These are phyloP conservation scores for Alectoris magna DNA, from an alignment of 2,797 vertebrate species.

Conservation along the genomic window DNA sequence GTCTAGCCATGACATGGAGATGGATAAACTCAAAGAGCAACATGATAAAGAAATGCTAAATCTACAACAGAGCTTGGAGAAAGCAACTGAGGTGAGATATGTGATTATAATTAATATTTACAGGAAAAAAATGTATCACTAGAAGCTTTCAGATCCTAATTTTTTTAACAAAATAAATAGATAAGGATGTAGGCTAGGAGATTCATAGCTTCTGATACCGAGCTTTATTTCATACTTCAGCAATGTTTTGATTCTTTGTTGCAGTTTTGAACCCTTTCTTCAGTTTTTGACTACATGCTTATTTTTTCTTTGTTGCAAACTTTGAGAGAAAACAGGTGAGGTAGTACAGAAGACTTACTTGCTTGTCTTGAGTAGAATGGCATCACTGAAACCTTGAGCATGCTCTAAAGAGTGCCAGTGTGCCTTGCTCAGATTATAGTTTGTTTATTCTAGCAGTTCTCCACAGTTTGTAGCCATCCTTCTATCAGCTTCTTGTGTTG, in stretches of 20 bases:
- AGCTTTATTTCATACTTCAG: not conserved
- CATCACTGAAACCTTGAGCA: not conserved
- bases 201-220: not conserved
- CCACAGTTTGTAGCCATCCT: not conserved
- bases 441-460: not conserved
- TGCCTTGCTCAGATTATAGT: not conserved
- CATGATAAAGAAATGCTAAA: conserved; percentile 87
- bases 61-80: conserved; percentile 84
- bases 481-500: not conserved
- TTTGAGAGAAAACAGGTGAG: not conserved
- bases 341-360: not conserved
- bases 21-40: conserved; percentile 93
- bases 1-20: conserved; percentile 92
- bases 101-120: not conserved
- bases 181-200: not conserved
- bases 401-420: not conserved
- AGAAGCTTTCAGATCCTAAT: not conserved
- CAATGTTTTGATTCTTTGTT: not conserved
- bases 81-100: conserved; percentile 86
- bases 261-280: not conserved
- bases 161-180: not conserved
- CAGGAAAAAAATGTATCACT: not conserved
- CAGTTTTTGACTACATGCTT: not conserved
- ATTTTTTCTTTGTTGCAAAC: not conserved
- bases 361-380: not conserved